Percentiles rank a stretch among this genome's conserved stretches.
Evolutionary conservation across 64 coral and sea anemone species (phyloP).

Genomic region (Astreopora myriophthalma): DNA sequence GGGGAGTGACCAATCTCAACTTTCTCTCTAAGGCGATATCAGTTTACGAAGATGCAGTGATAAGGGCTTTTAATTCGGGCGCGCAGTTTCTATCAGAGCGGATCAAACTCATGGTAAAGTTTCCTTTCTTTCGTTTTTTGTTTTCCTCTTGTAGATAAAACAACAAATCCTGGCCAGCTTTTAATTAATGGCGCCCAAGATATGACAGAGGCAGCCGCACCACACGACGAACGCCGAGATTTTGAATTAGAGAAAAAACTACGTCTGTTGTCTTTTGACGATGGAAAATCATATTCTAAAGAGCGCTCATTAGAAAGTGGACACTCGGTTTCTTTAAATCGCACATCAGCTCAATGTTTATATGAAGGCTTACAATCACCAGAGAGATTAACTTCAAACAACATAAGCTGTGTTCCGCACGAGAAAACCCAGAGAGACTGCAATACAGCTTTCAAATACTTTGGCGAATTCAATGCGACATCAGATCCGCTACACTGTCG

Average conservation of each 20-base stretch:
- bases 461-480: constrained; percentile 51
- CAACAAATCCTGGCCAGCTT: neutral
- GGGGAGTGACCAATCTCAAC: too few relatives aligned
- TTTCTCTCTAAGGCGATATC: too few relatives aligned
- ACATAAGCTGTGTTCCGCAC: constrained; percentile 52
- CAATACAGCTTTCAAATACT: constrained; percentile 57
- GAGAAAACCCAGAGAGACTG: constrained; percentile 55
- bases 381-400: neutral
- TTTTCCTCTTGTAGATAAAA: neutral
- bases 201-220: constrained; percentile 10
- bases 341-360: neutral
- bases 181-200: constrained; percentile 23
- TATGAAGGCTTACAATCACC: neutral
- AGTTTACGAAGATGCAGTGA: too few relatives aligned
- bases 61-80: too few relatives aligned
- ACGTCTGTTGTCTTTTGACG: neutral
- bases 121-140: neutral
- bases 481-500: constrained; percentile 48
- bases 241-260: constrained; percentile 5
- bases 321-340: neutral
- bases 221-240: neutral
- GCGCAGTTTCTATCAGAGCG: too few relatives aligned
- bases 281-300: neutral
- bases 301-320: neutral
- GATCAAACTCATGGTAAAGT: too few relatives aligned